Evolutionary conservation across 2,888 invertebrate genomes (phyloP).

Genomic region (Thyatira batis): DNA sequence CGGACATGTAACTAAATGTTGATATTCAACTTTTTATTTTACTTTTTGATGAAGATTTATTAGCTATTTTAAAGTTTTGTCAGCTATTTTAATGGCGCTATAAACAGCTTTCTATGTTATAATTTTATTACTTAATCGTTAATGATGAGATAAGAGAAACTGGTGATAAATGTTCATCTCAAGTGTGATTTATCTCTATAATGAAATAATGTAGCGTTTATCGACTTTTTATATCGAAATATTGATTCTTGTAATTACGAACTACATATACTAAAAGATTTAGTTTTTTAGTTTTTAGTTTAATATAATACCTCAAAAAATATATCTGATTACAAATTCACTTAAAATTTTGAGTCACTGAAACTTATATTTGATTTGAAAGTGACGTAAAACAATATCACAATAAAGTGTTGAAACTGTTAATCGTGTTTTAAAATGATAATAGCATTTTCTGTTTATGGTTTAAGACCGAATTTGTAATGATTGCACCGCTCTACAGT

Average conservation of each 20-base stretch:
- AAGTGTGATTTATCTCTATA: background rate
- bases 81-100: slow-evolving; percentile 1
- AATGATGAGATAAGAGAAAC: background rate
- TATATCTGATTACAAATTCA: too few species aligned
- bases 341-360: too few species aligned
- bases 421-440: background rate
- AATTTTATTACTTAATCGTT: background rate
- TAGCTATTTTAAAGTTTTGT: slow-evolving; percentile 2
- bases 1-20: slow-evolving; percentile 7
- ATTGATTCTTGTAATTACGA: too few species aligned
- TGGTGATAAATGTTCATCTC: background rate
- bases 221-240: too few species aligned
- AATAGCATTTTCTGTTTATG: background rate
- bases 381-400: too few species aligned
- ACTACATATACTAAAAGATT: too few species aligned
- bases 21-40: slow-evolving; percentile 16
- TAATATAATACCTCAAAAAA: too few species aligned
- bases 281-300: too few species aligned
- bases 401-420: background rate
- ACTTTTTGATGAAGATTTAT: slow-evolving; percentile 12
- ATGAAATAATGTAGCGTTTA: background rate
- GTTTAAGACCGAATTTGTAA: background rate
- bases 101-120: background rate
- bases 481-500: background rate
- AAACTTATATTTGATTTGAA: too few species aligned